Evolutionary conservation across 2,797 vertebrate genomes (phyloP).

Genomic region (Ceryle rudis): DNA sequence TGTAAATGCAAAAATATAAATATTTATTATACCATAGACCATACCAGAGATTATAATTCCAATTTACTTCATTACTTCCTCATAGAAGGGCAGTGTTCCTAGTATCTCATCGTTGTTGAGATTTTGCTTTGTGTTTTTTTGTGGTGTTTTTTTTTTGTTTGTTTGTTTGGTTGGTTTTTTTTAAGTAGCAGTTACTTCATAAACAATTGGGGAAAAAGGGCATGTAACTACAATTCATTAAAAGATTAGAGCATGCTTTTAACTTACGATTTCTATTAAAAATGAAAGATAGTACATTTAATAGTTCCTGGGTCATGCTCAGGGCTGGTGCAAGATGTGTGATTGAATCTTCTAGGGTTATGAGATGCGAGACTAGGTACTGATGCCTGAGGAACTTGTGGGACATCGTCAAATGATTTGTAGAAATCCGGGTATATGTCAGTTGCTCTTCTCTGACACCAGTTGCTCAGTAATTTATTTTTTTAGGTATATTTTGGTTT

Average conservation of each 20-base stretch:
- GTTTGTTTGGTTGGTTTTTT: background rate
- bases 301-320: background rate
- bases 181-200: background rate
- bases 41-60: background rate
- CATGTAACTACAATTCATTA: background rate
- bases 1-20: background rate
- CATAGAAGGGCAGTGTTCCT: background rate
- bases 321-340: background rate
- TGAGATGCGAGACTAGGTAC: background rate
- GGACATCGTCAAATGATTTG: background rate
- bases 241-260: background rate
- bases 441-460: background rate
- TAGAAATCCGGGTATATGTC: background rate
- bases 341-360: background rate
- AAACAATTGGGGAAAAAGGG: background rate
- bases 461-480: background rate
- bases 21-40: background rate
- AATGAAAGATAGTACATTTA: background rate
- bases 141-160: too few relatives aligned
- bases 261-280: background rate
- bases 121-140: too few relatives aligned
- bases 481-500: background rate
- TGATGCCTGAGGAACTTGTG: background rate
- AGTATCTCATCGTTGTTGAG: background rate
- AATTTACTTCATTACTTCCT: background rate